These are phyloP conservation scores for Trididemnum clinides DNA, from an alignment of 23 tunicate species.

Conservation along the genomic window DNA sequence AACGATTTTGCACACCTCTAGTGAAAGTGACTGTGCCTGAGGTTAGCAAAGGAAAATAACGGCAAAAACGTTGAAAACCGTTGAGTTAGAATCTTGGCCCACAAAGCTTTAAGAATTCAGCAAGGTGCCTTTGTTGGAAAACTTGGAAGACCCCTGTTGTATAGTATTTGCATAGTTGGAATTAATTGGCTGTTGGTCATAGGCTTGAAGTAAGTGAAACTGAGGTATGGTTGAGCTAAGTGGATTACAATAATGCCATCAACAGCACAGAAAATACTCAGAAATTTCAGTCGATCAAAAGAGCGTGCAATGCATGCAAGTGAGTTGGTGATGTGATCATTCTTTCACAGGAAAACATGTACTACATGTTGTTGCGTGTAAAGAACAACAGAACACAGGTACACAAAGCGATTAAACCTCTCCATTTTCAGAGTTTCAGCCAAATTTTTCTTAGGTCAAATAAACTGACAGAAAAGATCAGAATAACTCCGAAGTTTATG, in stretches of 20 bases:
- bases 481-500: slow-evolving; percentile 8
- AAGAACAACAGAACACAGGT: neutral
- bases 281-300: neutral
- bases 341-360: no score
- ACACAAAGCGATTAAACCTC: neutral
- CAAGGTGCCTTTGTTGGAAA: no score
- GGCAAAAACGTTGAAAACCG: no score
- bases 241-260: neutral
- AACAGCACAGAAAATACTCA: neutral
- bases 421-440: neutral
- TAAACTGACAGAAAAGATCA: neutral
- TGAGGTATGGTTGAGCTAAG: neutral
- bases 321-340: neutral
- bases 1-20: no score
- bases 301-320: neutral
- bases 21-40: no score
- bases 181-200: neutral
- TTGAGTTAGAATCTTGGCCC: no score
- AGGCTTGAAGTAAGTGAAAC: neutral
- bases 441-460: neutral
- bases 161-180: neutral
- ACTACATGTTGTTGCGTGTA: neutral
- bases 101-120: no score
- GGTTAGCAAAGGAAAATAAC: no score
- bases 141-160: no score